Evolutionary conservation across 2,113 vertebrate species (phyloP).

Genomic region (Ibidorhyncha struthersii): DNA sequence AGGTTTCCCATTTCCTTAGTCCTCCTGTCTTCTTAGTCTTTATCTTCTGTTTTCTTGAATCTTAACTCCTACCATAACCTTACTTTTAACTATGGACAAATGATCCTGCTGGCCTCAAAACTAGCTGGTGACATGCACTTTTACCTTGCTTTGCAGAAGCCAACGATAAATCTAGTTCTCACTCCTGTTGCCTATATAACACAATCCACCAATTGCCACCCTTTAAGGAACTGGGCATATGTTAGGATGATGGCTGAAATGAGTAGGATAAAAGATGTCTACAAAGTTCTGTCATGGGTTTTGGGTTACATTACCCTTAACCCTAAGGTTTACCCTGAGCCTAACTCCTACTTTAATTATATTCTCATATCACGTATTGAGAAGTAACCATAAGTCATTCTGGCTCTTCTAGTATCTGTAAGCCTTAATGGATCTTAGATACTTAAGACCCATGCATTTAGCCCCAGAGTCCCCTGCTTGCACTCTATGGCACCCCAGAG

Average conservation of each 20-base stretch:
- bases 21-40: not conserved
- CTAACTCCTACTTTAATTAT: not conserved
- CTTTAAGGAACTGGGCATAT: not conserved
- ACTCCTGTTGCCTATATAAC: accelerated
- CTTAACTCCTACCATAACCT: not conserved
- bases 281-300: not conserved
- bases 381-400: not conserved
- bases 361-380: not conserved
- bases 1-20: no score
- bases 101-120: not conserved
- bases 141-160: not conserved
- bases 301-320: not conserved
- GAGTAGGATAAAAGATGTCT: not conserved
- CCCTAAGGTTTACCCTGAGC: not conserved
- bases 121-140: not conserved
- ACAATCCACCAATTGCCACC: not conserved
- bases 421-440: not conserved
- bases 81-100: not conserved
- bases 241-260: not conserved
- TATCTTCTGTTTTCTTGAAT: not conserved
- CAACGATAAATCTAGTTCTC: not conserved
- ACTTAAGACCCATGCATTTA: not conserved
- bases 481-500: not conserved
- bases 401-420: not conserved
- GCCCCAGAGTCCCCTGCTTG: not conserved